phyloP scores from a whole-genome alignment of 2,113 vertebrate genomes.

The Onychorhynchus coronatus region DNA sequence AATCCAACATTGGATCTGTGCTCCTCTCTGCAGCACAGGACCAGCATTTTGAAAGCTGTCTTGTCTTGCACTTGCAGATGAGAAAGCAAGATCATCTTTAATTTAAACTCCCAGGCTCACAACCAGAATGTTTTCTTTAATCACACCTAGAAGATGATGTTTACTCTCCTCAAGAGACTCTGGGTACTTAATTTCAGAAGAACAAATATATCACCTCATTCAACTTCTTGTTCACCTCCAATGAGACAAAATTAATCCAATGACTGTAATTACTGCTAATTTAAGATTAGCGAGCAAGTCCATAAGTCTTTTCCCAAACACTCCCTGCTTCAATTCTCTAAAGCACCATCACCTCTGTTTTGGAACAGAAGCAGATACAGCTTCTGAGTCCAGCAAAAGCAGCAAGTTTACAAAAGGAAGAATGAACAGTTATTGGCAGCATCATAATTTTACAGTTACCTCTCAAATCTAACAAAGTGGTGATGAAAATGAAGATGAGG shows the following conservation, averaged over 20 bases:
- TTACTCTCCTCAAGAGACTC: not conserved
- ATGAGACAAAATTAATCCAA: slow-evolving; percentile 13
- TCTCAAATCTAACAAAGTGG: not conserved
- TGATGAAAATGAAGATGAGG: not conserved
- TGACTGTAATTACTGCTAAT: slow-evolving; percentile 3
- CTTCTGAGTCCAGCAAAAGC: not conserved
- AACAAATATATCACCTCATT: slow-evolving; percentile 4
- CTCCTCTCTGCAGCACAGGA: not conserved
- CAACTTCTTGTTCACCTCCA: not conserved
- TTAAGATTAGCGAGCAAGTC: not conserved
- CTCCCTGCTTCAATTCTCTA: not conserved
- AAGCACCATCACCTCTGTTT: not conserved
- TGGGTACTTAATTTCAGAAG: not conserved
- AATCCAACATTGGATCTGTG: not conserved
- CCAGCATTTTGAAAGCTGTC: not conserved
- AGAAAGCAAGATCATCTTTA: not conserved
- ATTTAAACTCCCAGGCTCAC: not conserved
- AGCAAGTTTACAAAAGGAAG: not conserved
- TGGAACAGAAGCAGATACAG: not conserved
- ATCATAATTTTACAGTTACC: not conserved
- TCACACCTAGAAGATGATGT: not conserved
- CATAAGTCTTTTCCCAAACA: not conserved
- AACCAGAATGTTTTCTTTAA: slow-evolving; percentile 2
- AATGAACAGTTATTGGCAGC: not conserved
- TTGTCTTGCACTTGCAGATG: not conserved